Evolutionary conservation across 2,888 invertebrate genomes (phyloP).

Genomic region (Theristus sp.): DNA sequence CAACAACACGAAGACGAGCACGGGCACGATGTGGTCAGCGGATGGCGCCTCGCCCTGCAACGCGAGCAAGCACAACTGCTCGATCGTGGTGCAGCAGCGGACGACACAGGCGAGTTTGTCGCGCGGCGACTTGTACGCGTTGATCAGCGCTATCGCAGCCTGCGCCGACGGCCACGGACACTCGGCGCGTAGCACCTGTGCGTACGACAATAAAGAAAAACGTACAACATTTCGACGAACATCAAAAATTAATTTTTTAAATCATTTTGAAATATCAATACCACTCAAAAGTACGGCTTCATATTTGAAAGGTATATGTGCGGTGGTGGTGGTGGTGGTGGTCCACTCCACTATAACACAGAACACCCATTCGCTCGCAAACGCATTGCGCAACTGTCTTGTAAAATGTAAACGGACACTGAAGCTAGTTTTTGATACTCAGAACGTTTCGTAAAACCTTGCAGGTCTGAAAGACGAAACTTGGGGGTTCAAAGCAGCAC

Average conservation of each 20-base stretch:
- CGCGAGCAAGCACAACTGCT: constrained; percentile 56
- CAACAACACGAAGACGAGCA: constrained; percentile 82
- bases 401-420: too few species aligned
- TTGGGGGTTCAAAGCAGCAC: too few species aligned
- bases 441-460: too few species aligned
- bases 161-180: constrained; percentile 87
- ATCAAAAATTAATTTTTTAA: background rate
- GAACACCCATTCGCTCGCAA: too few species aligned
- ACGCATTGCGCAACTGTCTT: too few species aligned
- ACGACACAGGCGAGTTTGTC: constrained; percentile 30
- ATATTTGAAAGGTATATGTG: too few species aligned
- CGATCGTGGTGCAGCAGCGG: constrained; percentile 74
- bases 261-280: background rate
- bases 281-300: too few species aligned
- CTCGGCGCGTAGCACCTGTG: constrained; percentile 59
- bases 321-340: too few species aligned
- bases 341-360: too few species aligned
- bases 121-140: constrained; percentile 50
- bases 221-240: background rate
- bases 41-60: constrained; percentile 47
- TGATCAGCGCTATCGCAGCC: constrained; percentile 62
- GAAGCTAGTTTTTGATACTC: too few species aligned
- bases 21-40: constrained; percentile 81
- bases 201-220: constrained; percentile 7
- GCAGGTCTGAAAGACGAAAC: too few species aligned